phyloP scores from a whole-genome alignment of 2,888 invertebrate genomes.

The Cataglyphis albicans region DNA sequence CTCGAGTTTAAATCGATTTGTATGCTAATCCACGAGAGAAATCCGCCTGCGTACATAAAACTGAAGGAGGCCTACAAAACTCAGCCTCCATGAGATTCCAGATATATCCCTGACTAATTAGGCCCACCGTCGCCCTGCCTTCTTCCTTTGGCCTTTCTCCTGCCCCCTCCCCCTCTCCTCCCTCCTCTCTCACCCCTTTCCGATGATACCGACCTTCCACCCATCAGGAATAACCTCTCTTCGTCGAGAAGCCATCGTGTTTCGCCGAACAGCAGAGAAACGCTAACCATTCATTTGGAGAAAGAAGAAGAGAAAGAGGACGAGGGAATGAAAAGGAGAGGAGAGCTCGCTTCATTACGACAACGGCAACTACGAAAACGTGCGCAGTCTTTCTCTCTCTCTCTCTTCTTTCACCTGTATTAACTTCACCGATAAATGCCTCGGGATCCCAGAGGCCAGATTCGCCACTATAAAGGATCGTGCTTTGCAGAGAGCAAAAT shows the following conservation, averaged over 20 bases:
- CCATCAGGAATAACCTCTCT: slow-evolving; percentile 73
- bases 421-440: slow-evolving; percentile 63
- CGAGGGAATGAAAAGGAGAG: slow-evolving; percentile 33
- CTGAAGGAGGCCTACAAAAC: slow-evolving; percentile 84
- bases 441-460: slow-evolving; percentile 61
- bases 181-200: slow-evolving; percentile 56
- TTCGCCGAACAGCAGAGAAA: slow-evolving; percentile 58
- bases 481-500: slow-evolving; percentile 67
- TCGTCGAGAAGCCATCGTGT: slow-evolving; percentile 67
- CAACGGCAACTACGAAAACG: slow-evolving; percentile 61
- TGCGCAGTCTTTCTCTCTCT: slow-evolving; percentile 47
- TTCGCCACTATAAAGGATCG: slow-evolving; percentile 61
- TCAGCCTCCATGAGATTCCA: slow-evolving; percentile 85
- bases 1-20: slow-evolving; percentile 86
- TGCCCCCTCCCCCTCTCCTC: neutral
- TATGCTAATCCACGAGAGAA: slow-evolving; percentile 86
- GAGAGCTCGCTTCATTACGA: slow-evolving; percentile 65
- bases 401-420: slow-evolving; percentile 51
- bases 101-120: slow-evolving; percentile 86
- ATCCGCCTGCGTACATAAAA: slow-evolving; percentile 84
- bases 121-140: slow-evolving; percentile 79
- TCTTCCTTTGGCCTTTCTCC: slow-evolving; percentile 52
- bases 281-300: slow-evolving; percentile 55
- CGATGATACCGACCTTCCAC: slow-evolving; percentile 75
- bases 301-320: slow-evolving; percentile 33